Evolutionary conservation across 2,888 invertebrate species (phyloP).

Genomic region (Scrobipalpa costella): DNA sequence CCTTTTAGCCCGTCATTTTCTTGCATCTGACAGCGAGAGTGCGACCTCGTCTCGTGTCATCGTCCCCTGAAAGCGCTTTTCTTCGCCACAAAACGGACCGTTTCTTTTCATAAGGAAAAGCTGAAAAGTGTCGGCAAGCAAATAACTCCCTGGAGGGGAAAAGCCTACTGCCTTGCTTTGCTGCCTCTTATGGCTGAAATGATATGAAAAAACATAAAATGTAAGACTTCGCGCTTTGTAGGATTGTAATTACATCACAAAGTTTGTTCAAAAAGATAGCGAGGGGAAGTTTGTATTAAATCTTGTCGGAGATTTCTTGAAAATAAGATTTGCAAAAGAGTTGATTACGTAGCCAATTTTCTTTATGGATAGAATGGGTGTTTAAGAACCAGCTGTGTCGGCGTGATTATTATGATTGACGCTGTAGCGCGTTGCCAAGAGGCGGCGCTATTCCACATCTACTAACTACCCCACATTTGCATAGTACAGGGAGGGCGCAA

Average conservation of each 20-base stretch:
- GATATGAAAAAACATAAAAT: slow-evolving; percentile 67
- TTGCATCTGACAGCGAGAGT: slow-evolving; percentile 73
- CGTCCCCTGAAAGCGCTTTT: slow-evolving; percentile 81
- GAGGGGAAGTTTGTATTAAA: not conserved
- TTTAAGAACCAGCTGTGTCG: slow-evolving; percentile 53
- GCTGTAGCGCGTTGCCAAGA: slow-evolving; percentile 63
- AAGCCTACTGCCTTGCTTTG: slow-evolving; percentile 78
- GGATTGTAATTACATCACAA: slow-evolving; percentile 27
- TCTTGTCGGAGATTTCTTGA: slow-evolving; percentile 22
- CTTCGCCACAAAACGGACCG: slow-evolving; percentile 79
- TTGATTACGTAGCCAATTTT: slow-evolving; percentile 26
- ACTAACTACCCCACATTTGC: slow-evolving; percentile 71
- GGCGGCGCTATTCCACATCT: slow-evolving; percentile 60
- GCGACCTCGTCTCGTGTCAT: slow-evolving; percentile 80
- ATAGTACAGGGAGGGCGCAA: slow-evolving; percentile 51
- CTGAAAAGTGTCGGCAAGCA: slow-evolving; percentile 81
- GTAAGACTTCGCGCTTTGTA: slow-evolving; percentile 49
- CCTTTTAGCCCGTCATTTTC: slow-evolving; percentile 72
- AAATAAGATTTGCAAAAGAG: slow-evolving; percentile 15
- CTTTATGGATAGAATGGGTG: slow-evolving; percentile 32
- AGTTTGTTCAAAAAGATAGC: not conserved
- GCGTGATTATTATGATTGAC: slow-evolving; percentile 66
- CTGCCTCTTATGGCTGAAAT: slow-evolving; percentile 60
- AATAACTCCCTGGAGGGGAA: slow-evolving; percentile 79
- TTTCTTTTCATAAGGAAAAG: slow-evolving; percentile 81